phyloP scores from a whole-genome alignment of 2,113 vertebrate species.

The Cryptotis parvus region DNA sequence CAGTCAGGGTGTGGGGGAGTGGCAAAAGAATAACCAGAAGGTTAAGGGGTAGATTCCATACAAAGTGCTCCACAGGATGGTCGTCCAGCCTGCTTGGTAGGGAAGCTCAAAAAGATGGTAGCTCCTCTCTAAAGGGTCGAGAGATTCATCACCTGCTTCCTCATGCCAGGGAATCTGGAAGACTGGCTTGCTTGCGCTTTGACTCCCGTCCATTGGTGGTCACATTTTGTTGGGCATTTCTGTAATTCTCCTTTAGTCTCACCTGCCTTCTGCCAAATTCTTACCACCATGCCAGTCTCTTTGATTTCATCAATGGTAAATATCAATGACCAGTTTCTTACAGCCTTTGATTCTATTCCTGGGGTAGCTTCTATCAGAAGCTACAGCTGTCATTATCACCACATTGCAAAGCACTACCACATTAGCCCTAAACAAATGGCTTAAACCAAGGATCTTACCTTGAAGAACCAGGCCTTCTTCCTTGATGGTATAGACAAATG shows the following conservation, averaged over 20 bases:
- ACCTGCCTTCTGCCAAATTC: slow-evolving; percentile 22
- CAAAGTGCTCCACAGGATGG: background rate
- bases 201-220: background rate
- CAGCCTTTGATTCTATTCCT: slow-evolving; percentile 33
- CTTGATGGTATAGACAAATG: slow-evolving; percentile 89
- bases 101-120: background rate
- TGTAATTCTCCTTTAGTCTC: background rate
- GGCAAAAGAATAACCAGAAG: background rate
- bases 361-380: slow-evolving; percentile 9
- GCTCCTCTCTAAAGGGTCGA: background rate
- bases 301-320: background rate
- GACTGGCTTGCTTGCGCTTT: background rate
- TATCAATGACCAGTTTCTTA: background rate
- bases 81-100: background rate
- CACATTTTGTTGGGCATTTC: background rate
- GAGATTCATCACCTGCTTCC: background rate
- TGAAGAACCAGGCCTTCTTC: slow-evolving; percentile 89
- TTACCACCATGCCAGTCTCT: slow-evolving; percentile 17
- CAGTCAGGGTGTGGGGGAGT: background rate
- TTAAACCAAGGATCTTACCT: slow-evolving; percentile 85
- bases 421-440: background rate
- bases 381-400: background rate
- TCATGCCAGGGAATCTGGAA: background rate
- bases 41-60: background rate
- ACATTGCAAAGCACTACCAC: background rate